phyloP scores from a whole-genome alignment of 2,888 invertebrate species.

The Osmoderma eremita region DNA sequence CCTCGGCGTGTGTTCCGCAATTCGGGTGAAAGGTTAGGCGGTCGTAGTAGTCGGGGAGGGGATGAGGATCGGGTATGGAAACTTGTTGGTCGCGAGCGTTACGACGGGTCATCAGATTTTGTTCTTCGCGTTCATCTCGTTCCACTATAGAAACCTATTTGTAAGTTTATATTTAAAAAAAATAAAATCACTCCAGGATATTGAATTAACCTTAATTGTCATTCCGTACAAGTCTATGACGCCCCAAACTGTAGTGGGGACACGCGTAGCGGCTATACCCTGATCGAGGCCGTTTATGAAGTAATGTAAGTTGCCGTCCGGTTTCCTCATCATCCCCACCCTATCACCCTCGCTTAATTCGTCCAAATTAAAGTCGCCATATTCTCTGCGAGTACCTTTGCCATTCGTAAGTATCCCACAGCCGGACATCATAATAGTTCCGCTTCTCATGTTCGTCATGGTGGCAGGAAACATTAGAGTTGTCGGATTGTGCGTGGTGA shows the following conservation, averaged over 20 bases:
- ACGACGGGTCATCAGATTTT: constrained; percentile 77
- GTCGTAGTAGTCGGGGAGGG: constrained; percentile 68
- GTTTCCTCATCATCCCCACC: constrained; percentile 89
- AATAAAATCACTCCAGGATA: too few species aligned
- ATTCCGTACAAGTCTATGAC: constrained; percentile 95
- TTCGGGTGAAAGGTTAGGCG: constrained; percentile 88
- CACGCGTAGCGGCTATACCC: constrained; percentile 87
- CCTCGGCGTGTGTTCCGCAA: constrained; percentile 92
- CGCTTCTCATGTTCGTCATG: constrained; percentile 95
- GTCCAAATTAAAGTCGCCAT: constrained; percentile 93
- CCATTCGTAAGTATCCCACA: constrained; percentile 97
- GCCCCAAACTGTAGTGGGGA: constrained; percentile 87
- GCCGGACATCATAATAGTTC: constrained; percentile 96
- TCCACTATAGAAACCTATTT: constrained; percentile 83
- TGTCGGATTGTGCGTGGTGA: constrained; percentile 92
- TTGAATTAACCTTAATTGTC: constrained; percentile 78
- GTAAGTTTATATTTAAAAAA: too few species aligned
- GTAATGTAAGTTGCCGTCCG: constrained; percentile 87
- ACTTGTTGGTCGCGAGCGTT: constrained; percentile 69
- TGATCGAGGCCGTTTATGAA: constrained; percentile 94
- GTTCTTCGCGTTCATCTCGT: constrained; percentile 80
- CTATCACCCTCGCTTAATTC: constrained; percentile 92
- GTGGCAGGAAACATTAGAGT: constrained; percentile 93
- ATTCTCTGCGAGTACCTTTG: constrained; percentile 91
- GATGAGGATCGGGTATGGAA: constrained; percentile 62